Evolutionary conservation across 2,113 vertebrate species (phyloP).

Genomic region (Plecotus auritus): DNA sequence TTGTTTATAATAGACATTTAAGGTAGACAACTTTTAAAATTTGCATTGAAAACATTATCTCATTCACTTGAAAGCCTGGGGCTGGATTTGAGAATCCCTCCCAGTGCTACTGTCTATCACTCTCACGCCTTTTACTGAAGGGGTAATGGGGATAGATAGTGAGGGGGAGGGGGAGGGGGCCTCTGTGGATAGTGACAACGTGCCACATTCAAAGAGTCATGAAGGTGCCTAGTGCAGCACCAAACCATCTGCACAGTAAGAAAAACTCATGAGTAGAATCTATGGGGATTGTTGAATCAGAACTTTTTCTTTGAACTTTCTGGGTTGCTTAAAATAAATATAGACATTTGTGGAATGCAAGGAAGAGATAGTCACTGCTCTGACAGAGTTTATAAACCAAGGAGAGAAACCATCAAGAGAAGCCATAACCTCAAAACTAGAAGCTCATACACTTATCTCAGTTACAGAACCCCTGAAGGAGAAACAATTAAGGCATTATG

Average conservation of each 20-base stretch:
- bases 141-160: neutral
- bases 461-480: neutral
- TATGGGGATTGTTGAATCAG: neutral
- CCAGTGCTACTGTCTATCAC: neutral
- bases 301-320: constrained; percentile 6
- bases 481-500: neutral
- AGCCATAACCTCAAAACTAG: neutral
- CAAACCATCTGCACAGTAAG: neutral
- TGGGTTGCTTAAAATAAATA: neutral
- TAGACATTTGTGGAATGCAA: neutral
- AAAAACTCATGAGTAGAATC: neutral
- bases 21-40: neutral
- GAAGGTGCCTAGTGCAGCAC: neutral
- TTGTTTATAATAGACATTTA: neutral
- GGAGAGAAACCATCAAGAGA: neutral
- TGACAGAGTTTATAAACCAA: neutral
- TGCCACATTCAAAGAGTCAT: neutral
- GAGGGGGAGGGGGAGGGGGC: rapidly evolving
- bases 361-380: neutral
- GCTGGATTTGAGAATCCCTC: neutral
- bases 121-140: neutral
- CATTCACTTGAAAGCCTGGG: neutral
- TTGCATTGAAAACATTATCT: neutral
- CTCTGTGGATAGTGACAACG: neutral
- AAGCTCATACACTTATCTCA: neutral